These are phyloP conservation scores for Apostichopus japonicus DNA, from an alignment of 35 echinoderm and acorn worm species.

Conservation along the genomic window DNA sequence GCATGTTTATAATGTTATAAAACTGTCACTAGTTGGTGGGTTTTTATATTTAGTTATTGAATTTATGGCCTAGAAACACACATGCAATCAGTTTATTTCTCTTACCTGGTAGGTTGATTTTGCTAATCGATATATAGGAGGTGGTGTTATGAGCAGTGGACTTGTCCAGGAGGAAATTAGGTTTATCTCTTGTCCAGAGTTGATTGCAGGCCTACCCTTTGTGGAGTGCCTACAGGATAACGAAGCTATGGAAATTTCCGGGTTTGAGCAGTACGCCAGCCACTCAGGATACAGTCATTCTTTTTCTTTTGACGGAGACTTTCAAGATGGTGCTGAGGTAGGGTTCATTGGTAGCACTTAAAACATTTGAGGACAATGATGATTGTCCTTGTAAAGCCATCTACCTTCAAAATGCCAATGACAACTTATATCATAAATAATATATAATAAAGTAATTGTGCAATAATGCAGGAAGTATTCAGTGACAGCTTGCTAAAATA, in stretches of 20 bases:
- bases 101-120: constrained; percentile 71
- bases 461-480: too few species aligned
- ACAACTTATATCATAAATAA: too few species aligned
- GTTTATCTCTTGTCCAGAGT: constrained; percentile 79
- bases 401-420: too few species aligned
- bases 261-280: constrained; percentile 82
- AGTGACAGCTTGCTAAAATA: too few species aligned
- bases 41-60: too few species aligned
- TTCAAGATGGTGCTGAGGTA: constrained; percentile 66
- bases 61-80: too few species aligned
- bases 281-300: constrained; percentile 64
- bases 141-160: constrained; percentile 65
- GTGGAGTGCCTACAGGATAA: constrained; percentile 86
- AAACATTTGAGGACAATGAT: neutral
- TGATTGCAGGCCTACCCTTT: constrained; percentile 62
- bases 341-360: neutral
- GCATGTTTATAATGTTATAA: too few species aligned
- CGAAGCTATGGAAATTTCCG: constrained; percentile 67
- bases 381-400: too few species aligned
- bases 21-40: too few species aligned
- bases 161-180: constrained; percentile 85
- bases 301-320: constrained; percentile 66
- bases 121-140: constrained; percentile 81
- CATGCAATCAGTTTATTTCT: neutral
- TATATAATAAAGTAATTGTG: too few species aligned